Evolutionary conservation across 2,797 vertebrate genomes (phyloP), one percentile per base, ranked within the genome.

Genomic region (Falco concolor): DNA sequence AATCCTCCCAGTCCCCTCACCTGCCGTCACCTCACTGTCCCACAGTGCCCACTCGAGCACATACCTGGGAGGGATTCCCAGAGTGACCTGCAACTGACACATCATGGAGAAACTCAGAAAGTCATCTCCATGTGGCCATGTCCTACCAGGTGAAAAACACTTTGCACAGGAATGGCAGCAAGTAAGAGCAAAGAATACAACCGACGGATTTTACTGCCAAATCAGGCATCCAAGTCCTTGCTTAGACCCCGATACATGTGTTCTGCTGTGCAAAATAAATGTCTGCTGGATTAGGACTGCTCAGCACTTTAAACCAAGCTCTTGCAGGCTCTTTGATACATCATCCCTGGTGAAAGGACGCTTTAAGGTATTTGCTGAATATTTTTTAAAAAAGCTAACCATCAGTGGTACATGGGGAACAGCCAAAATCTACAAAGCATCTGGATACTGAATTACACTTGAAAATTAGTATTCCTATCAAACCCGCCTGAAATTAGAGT

Each of bases 401-500:
- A 24, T 59, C 40, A 36, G 10, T 21, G 36, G 50, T 36, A 73
- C 44, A 11, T 7, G 36, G 81, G 27, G 27, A 86, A 91, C 88
- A 9, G 10, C 21, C 56, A 86, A 86, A 94, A 56, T 9, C 6
- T 53, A 49, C 4, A 9, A 87, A 88, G 27, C 14, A 68, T 67
- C 28, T 69, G 34, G 56, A 84, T 59, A 76, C 27, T 53, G 49
- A 64, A 84, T 93, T 91, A 85, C 30, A 92, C 76, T 73, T 67
- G n/a, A 81, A 91, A 77, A 88, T 61, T 19, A 63, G 32, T 53
- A 67, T 56, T 67, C 1, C 2, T 79, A 23, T 21, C 12, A 57
- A 88, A 88, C 89, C 78, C 84, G 4, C 40, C 50, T 50, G n/a
- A 87, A 95, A 91, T 79, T 45, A 76, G 36, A 76, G 56, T 83